These are phyloP conservation scores for Steinernema hermaphroditum DNA, from an alignment of 2,888 invertebrate genomes.

Conservation along the genomic window DNA sequence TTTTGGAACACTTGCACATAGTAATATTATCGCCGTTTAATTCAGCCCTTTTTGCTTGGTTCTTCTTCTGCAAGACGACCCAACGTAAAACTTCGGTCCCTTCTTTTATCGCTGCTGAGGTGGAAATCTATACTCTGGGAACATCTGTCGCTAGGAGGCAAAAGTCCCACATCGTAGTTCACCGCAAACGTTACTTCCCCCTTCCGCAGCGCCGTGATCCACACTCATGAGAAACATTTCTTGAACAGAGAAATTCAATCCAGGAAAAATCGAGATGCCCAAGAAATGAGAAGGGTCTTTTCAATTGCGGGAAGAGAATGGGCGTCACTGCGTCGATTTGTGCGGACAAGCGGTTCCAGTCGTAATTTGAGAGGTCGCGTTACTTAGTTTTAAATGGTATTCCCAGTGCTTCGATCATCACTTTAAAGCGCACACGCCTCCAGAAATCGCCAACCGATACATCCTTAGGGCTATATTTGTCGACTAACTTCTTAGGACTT, in stretches of 20 bases:
- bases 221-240: slow-evolving; percentile 31
- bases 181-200: slow-evolving; percentile 14
- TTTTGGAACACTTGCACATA: too few relatives aligned
- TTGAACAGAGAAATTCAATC: slow-evolving; percentile 27
- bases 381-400: slow-evolving; percentile 30
- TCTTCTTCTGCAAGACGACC: too few relatives aligned
- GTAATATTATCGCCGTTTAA: too few relatives aligned
- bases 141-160: not conserved
- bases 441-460: too few relatives aligned
- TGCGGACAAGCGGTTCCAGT: slow-evolving; percentile 3
- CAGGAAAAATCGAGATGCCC: slow-evolving; percentile 25
- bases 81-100: not conserved
- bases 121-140: slow-evolving; percentile 9
- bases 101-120: not conserved
- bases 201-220: slow-evolving; percentile 8
- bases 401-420: not conserved
- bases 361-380: slow-evolving; percentile 22
- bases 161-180: slow-evolving; percentile 1
- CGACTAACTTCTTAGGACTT: too few relatives aligned
- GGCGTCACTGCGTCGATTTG: not conserved
- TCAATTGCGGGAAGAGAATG: not conserved
- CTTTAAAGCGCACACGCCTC: not conserved
- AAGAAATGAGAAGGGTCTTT: slow-evolving; percentile 16
- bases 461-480: too few relatives aligned
- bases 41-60: too few relatives aligned